These are phyloP conservation scores for Leuciscus idus DNA, from an alignment of 2,113 vertebrate species.

Conservation along the genomic window DNA sequence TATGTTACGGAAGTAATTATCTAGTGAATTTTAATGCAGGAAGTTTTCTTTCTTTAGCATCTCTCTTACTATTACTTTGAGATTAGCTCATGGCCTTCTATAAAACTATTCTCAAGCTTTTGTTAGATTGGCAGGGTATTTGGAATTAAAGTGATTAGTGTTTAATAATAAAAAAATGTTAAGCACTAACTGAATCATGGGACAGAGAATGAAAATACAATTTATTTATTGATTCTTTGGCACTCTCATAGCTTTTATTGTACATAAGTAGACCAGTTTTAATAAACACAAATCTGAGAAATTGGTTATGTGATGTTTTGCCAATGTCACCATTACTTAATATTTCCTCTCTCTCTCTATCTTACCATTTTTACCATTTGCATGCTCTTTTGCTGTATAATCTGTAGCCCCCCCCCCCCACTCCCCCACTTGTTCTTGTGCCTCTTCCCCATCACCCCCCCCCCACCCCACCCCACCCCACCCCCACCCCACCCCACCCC, in stretches of 20 bases:
- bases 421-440: too few species aligned
- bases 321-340: conserved; percentile 5
- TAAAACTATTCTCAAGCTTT: conserved; percentile 68
- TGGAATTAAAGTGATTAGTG: conserved; percentile 42
- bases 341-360: background rate
- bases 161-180: conserved; percentile 35
- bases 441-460: too few species aligned
- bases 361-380: background rate
- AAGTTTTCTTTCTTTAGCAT: conserved; percentile 71
- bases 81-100: conserved; percentile 73
- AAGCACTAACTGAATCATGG: conserved; percentile 32
- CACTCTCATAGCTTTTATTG: conserved; percentile 18
- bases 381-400: background rate
- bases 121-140: conserved; percentile 57
- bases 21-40: conserved; percentile 83
- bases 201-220: conserved; percentile 33
- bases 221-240: conserved; percentile 29
- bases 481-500: too few species aligned
- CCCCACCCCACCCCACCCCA: too few species aligned
- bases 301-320: conserved; percentile 36
- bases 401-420: too few species aligned
- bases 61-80: conserved; percentile 75
- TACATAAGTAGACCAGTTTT: conserved; percentile 20
- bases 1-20: conserved; percentile 79
- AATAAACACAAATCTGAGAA: conserved; percentile 24